Evolutionary conservation across 1,140 invertebrate species (phyloP), one percentile per base, ranked within the genome.

Genomic region (Melipona quadrifasciata): DNA sequence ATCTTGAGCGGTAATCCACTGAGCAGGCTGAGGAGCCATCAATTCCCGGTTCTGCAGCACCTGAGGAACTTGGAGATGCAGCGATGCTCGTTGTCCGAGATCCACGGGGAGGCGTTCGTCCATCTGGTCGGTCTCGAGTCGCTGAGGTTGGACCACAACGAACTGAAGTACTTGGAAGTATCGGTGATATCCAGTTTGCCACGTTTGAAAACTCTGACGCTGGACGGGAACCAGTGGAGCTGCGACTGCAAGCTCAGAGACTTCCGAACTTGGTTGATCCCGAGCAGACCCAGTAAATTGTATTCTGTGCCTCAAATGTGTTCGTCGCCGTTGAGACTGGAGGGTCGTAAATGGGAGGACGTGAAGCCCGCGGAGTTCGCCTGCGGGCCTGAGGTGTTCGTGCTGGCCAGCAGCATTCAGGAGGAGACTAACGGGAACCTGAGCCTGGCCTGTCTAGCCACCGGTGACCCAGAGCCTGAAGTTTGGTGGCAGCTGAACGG

Each of bases 201-300:
- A 47, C 96, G 96, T 78, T 92, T 98, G 27, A 98, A 98, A 93
- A 97, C 97, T 0, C 93, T 98, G 5, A 96, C 96, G 11, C 93
- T 98, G 51, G 97, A 98, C 83, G 97, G 97, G n/a, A 99, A 99
- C 92, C 97, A 97, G 24, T 99, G 98, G 98, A 95, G 95, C 85
- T 99, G 98, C 93, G 98, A 99, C 91, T 99, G 98, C 93, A 96
- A 97, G 73, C 93, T 99, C 72, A 96, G 97, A 73, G 96, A 96
- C 27, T 97, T 99, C 86, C 96, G 97, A 47, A 96, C 96, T 79
- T 98, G 98, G 97, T 96, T 98, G 90, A 95, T 98, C 1, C 88
- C 90, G 0, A 91, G 93, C 5, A 81, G 95, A 31, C 96, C 96
- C 79, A 96, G 92, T 24, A 96, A 96, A 85, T 93, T 97, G 8